Base-by-base conservation (phyloP, 2,113 vertebrate genomes). In the Amphiprion percula region DNA sequence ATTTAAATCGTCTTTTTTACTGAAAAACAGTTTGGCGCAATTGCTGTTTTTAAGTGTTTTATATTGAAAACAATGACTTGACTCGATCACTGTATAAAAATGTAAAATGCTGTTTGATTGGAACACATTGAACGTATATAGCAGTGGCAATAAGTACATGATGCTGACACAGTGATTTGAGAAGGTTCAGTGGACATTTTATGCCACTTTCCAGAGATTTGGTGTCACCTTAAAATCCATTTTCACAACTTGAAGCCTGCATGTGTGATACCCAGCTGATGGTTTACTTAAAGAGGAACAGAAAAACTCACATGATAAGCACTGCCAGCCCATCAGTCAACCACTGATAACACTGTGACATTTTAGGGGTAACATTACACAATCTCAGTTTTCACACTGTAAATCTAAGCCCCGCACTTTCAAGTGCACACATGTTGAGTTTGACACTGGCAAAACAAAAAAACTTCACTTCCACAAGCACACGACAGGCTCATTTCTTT, bases 371-470 rank as follows among this genome's bases (percentile, higher is more conserved):
- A 33, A 21, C 64, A 4, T 16, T 6, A 21, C 14, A 12, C 6
- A 6, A 5, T 65, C 33, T 26, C 19, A 58, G 59, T n/a, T 33
- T 23, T 56, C 9, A 4, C 5, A 14, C 6, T 2, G 10, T 37
- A 19, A 60, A 65, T 17, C 19, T 8, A 7, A 14, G 19, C 59
- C 21, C 0, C 19, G 16, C 8, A 6, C 37, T 82, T 67, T 77
- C 28, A 59, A 53, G 44, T 53, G n/a, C 26, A 24, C 14, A 39
- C 62, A 10, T 7, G 2, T 8, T 15, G 14, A n/a, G 23, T 44
- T 74, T 23, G 37, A 79, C 53, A 33, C 2, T 1, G 16, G 19
- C 14, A 15, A 33, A 74, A 65, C 12, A 68, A 50, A 68, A 68
- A 77, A n/a, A 30, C 24, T 5, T 47, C 2, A 4, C 59, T 37